Evolutionary conservation across 2,888 invertebrate species (phyloP).

Genomic region (Scaptomyza flava): DNA sequence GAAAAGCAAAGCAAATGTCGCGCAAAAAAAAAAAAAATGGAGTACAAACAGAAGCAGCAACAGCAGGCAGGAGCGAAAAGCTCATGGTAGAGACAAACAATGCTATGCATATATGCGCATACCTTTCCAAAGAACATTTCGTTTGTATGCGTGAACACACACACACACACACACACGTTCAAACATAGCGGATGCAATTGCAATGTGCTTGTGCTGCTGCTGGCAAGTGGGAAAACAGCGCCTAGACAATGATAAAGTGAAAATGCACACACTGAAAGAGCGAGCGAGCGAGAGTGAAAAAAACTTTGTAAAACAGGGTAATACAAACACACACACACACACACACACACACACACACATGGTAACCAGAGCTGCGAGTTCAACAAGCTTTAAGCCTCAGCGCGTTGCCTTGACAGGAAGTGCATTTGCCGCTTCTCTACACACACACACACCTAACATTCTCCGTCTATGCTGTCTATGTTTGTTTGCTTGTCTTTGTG

Average conservation of each 20-base stretch:
- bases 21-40: slow-evolving; percentile 22
- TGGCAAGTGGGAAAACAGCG: slow-evolving; percentile 58
- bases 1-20: slow-evolving; percentile 42
- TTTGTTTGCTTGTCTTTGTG: slow-evolving; percentile 27
- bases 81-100: slow-evolving; percentile 33
- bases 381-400: slow-evolving; percentile 62
- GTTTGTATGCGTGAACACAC: slow-evolving; percentile 1
- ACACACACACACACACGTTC: not conserved
- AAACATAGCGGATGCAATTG: slow-evolving; percentile 38
- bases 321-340: slow-evolving; percentile 6
- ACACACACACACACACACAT: slow-evolving; percentile 3
- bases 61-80: slow-evolving; percentile 27
- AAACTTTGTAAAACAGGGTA: slow-evolving; percentile 7
- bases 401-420: slow-evolving; percentile 52
- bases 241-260: slow-evolving; percentile 76
- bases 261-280: slow-evolving; percentile 54
- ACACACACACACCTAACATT: not conserved
- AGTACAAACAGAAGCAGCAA: slow-evolving; percentile 17
- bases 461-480: slow-evolving; percentile 7
- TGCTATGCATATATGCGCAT: slow-evolving; percentile 18
- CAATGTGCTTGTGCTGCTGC: slow-evolving; percentile 42
- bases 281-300: slow-evolving; percentile 1
- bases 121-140: slow-evolving; percentile 6
- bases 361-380: slow-evolving; percentile 32
- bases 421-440: slow-evolving; percentile 38